phyloP scores from a whole-genome alignment of 1,140 invertebrate species.

The Bombus superbus region DNA sequence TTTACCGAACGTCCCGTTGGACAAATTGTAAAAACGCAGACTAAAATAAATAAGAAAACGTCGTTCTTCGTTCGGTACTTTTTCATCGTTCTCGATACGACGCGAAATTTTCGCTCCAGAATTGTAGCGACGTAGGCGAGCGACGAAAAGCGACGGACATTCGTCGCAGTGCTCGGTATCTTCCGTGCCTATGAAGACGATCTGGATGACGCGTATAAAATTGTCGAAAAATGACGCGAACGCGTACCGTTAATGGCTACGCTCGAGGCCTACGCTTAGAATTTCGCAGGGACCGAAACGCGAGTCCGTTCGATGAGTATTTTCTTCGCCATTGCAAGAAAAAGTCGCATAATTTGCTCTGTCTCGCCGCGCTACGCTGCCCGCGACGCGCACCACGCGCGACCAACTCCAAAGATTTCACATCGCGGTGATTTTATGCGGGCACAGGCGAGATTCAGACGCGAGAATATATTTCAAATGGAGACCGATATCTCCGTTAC shows the following conservation, averaged over 20 bases:
- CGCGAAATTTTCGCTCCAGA: not conserved
- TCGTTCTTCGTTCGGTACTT: not conserved
- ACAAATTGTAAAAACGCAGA: too few relatives aligned
- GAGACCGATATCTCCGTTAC: not conserved
- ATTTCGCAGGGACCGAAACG: not conserved
- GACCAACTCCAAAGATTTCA: slow-evolving; percentile 56
- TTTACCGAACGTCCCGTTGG: too few relatives aligned
- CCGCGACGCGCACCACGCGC: slow-evolving; percentile 2
- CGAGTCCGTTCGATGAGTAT: too few relatives aligned
- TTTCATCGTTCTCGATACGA: not conserved
- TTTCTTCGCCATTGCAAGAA: slow-evolving; percentile 30
- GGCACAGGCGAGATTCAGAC: not conserved
- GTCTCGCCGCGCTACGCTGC: slow-evolving; percentile 57
- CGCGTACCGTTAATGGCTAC: not conserved
- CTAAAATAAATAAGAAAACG: too few relatives aligned
- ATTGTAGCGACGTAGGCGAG: not conserved
- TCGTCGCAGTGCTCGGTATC: too few relatives aligned
- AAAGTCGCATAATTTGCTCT: slow-evolving; percentile 65
- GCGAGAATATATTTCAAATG: not conserved
- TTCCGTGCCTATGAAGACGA: too few relatives aligned
- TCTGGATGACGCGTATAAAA: not conserved
- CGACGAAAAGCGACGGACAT: too few relatives aligned
- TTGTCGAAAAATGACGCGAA: not conserved
- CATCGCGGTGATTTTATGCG: slow-evolving; percentile 19
- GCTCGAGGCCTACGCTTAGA: not conserved